phyloP scores from a whole-genome alignment of 2,113 vertebrate species.

The Tachuris rubrigastra region DNA sequence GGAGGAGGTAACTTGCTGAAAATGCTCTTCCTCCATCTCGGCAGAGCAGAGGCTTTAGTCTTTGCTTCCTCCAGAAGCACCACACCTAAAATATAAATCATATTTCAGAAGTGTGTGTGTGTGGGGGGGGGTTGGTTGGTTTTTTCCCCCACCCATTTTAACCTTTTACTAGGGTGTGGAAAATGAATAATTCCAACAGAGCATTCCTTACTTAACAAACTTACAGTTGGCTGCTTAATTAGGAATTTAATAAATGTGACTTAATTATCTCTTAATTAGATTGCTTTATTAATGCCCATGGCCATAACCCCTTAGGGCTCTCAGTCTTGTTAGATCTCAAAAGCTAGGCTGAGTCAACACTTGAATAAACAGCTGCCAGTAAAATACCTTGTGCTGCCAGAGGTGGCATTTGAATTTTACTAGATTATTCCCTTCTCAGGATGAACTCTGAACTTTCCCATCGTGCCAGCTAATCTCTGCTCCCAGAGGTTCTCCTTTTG shows the following conservation, averaged over 20 bases:
- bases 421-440: background rate
- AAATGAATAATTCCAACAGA: conserved; percentile 26
- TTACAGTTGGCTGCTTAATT: conserved; percentile 56
- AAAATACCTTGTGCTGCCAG: background rate
- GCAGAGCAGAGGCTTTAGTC: background rate
- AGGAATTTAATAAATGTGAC: conserved; percentile 58
- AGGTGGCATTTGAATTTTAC: background rate
- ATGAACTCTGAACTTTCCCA: background rate
- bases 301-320: conserved; percentile 10
- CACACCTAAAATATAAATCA: background rate
- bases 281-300: conserved; percentile 48
- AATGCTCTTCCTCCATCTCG: background rate
- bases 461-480: background rate
- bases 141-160: background rate
- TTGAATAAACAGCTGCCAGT: conserved; percentile 30
- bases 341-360: conserved; percentile 32
- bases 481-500: background rate
- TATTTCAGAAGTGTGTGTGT: background rate
- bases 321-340: conserved; percentile 8
- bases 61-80: background rate
- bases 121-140: background rate
- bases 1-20: background rate
- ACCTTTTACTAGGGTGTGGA: conserved; percentile 20
- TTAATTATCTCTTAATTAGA: conserved; percentile 56
- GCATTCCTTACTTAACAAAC: conserved; percentile 28